Evolutionary conservation across 1,140 invertebrate genomes (phyloP).

Genomic region (Mizuhopecten yessoensis): DNA sequence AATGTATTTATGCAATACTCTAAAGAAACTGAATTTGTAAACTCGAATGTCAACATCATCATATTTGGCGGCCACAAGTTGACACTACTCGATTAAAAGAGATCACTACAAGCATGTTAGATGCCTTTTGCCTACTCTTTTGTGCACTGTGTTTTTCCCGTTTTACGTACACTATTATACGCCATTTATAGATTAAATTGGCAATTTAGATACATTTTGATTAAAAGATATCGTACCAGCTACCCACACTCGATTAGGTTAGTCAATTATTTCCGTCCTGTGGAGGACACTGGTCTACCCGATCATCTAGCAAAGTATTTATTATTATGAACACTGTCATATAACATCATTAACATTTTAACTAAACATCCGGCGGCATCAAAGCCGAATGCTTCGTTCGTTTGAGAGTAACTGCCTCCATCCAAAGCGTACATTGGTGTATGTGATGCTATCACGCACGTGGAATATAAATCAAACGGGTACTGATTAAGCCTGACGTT

Average conservation of each 20-base stretch:
- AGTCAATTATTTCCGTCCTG: not conserved
- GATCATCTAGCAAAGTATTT: not conserved
- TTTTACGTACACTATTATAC: no score
- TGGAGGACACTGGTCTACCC: not conserved
- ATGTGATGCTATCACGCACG: slow-evolving; percentile 1
- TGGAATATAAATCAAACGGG: not conserved
- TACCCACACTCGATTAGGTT: not conserved
- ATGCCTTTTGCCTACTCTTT: no score
- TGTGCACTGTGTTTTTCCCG: no score
- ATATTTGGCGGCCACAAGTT: no score
- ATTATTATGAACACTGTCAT: not conserved
- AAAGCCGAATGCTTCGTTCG: not conserved
- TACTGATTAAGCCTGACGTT: not conserved
- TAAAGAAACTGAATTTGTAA: no score
- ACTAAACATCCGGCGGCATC: not conserved
- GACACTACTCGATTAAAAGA: no score
- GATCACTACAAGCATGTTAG: no score
- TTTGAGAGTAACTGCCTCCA: not conserved
- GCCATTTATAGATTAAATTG: no score
- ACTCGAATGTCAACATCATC: no score
- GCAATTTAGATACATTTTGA: not conserved
- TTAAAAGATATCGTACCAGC: not conserved
- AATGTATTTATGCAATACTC: no score
- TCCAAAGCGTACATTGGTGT: not conserved
- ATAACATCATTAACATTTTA: slow-evolving; percentile 6